Percentiles rank a stretch among this genome's conserved stretches.
Conservation (phyloP, 2,113 vertebrate genomes). For the Microcebus lehilahytsara region DNA sequence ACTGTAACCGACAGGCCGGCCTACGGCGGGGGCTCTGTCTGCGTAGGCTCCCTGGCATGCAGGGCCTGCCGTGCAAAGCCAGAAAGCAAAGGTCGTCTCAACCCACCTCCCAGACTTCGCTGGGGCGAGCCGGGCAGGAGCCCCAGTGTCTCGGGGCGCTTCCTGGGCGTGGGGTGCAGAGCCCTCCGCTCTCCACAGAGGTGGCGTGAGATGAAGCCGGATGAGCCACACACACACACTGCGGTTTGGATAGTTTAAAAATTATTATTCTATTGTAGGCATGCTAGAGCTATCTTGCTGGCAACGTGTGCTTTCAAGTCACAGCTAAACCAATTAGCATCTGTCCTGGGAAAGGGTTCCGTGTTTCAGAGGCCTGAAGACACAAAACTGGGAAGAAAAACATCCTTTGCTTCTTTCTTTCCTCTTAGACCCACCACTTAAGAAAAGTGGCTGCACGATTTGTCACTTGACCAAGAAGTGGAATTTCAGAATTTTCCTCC, state of each 20-base stretch:
- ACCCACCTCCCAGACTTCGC: neutral
- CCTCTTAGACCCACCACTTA: accelerated
- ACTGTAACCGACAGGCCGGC: neutral
- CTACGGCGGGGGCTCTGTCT: neutral
- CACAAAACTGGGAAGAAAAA: neutral
- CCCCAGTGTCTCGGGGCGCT: accelerated
- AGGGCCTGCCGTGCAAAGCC: neutral
- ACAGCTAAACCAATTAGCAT: accelerated
- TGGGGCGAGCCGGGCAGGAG: neutral
- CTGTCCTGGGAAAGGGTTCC: neutral
- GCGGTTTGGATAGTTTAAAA: neutral
- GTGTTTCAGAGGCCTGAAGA: accelerated
- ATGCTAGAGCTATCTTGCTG: accelerated
- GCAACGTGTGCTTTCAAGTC: neutral
- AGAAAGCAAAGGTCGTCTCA: neutral
- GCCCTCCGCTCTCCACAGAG: accelerated
- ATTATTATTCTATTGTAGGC: too few relatives aligned
- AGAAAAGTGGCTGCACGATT: accelerated
- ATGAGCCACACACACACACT: neutral
- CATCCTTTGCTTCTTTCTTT: accelerated
- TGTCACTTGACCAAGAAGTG: neutral
- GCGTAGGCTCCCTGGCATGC: accelerated
- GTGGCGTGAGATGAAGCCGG: neutral
- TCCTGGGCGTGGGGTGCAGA: accelerated
- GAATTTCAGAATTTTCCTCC: neutral